Base-by-base conservation (phyloP, 2,797 vertebrate species). In the Dicrostonyx torquatus region DNA sequence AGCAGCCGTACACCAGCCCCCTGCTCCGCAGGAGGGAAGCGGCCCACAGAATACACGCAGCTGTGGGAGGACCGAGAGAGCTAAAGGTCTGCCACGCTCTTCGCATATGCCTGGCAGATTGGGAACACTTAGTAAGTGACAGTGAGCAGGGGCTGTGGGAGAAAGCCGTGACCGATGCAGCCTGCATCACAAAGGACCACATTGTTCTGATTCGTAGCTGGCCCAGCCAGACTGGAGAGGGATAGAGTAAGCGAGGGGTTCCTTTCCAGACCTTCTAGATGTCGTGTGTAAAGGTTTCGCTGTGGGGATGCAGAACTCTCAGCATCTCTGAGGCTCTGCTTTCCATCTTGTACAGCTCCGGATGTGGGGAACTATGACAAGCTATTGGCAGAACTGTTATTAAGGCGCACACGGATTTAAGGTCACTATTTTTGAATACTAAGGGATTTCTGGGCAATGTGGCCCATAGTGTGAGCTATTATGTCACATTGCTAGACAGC, bases 121-220 rank as follows among this genome's bases (percentile, higher is more conserved):
- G 43, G 62, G 17, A 85, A 43, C 40, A 87, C 22, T 55, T 31
- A 68, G 53, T 45, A 87, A 77, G 45, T 22, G 26, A 91, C 2
- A 93, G 64, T 53, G 43, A 88, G 62, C 85, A 95, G 70, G 20
- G 22, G 48, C 75, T 91, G 24, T 50, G 45, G 45, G 87, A 92
- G 24, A 79, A 90, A 94, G 17, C 31, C 31, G 45, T 3, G 60
- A 77, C 40, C 87, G 89, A 83, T 13, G 87, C 45, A 83, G 60
- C 62, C 68, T 64, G 64, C 24, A 53, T 73, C 11, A 18, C 48
- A 48, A 50, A 31, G 79, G 1, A 58, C 48, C 53, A 31, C 2
- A 7, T 53, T 43, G 43, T 31, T 87, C 48, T 7, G 26, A 37
- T 48, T 86, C 82, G 34, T 78, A 6, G 29, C 4, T 73, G 68